These are phyloP conservation scores for Xestia c-nigrum DNA, from an alignment of 2,888 invertebrate genomes.

Conservation along the genomic window DNA sequence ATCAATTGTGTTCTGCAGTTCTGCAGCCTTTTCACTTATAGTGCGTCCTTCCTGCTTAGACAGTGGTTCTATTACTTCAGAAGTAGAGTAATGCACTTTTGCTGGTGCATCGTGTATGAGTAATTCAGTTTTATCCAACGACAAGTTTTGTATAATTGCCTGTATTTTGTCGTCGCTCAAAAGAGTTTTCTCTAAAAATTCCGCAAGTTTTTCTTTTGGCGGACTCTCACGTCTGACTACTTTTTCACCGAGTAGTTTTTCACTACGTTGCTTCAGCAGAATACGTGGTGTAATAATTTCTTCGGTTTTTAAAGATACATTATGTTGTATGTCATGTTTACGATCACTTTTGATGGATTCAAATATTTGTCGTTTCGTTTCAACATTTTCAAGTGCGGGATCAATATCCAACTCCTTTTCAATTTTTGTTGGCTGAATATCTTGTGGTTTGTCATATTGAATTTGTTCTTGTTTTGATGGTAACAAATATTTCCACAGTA, in stretches of 20 bases:
- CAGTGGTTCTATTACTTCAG: slow-evolving; percentile 65
- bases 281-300: slow-evolving; percentile 70
- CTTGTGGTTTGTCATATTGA: slow-evolving; percentile 49
- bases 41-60: slow-evolving; percentile 63
- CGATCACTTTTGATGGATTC: slow-evolving; percentile 30
- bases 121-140: slow-evolving; percentile 79
- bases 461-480: slow-evolving; percentile 64
- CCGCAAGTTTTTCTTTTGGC: slow-evolving; percentile 85
- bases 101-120: slow-evolving; percentile 67
- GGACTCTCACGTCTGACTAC: slow-evolving; percentile 82
- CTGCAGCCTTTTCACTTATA: slow-evolving; percentile 74
- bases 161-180: slow-evolving; percentile 87
- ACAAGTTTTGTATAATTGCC: slow-evolving; percentile 86
- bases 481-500: slow-evolving; percentile 83
- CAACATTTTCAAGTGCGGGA: slow-evolving; percentile 20
- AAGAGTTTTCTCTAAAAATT: slow-evolving; percentile 87
- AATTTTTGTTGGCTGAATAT: slow-evolving; percentile 34
- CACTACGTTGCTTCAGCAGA: slow-evolving; percentile 72
- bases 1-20: slow-evolving; percentile 77
- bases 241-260: slow-evolving; percentile 68
- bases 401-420: slow-evolving; percentile 31
- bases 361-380: slow-evolving; percentile 40
- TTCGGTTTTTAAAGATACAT: slow-evolving; percentile 46
- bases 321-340: slow-evolving; percentile 26
- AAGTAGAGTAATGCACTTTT: slow-evolving; percentile 60